Evolutionary conservation across 2,888 invertebrate genomes (phyloP), one percentile per base, ranked within the genome.

Genomic region (Pristionchus mayeri): DNA sequence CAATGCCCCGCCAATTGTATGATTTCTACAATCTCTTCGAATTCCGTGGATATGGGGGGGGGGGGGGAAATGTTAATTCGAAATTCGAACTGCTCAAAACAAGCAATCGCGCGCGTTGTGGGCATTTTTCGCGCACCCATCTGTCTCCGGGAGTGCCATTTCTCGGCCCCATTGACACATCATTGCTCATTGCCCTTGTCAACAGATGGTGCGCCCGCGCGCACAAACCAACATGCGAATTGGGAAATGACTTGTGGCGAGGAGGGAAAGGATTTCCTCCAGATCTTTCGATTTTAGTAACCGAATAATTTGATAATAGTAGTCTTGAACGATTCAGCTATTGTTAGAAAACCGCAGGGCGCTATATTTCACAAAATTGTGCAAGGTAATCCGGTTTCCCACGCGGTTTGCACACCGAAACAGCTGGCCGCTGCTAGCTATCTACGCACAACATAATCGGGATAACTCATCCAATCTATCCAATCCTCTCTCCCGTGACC

Each of bases 101-200:
- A 6, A 13, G 13, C 7, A 44, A 24, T 60, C 34, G 34, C 34
- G 63, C 34, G 34, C 34, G 16, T 37, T 63, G 13, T 13, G 63
- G 2, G 27, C 34, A 63, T 24, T 63, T 63, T 63, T 63, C 57
- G 60, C n/a, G 60, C 63, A 63, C 34, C 63, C 34, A 34, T 63
- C 63, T n/a, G n/a, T n/a, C n/a, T n/a, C n/a, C n/a, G n/a, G n/a
- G n/a, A n/a, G n/a, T n/a, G 13, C 44, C 44, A 63, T 18, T 37
- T 34, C 34, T 34, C 3, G 34, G 27, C 21, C 63, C 57, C 24
- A 27, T 60, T 60, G 34, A 34, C 63, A 34, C 63, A 34, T 18
- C 63, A 63, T 63, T 63, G 63, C 63, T 60, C 60, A 60, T 60
- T 60, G 34, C 63, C 63, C 60, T 60, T 30, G n/a, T 57, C 54